Conservation (phyloP, 2,113 vertebrate genomes). For the Erythrocercus mccallii region DNA sequence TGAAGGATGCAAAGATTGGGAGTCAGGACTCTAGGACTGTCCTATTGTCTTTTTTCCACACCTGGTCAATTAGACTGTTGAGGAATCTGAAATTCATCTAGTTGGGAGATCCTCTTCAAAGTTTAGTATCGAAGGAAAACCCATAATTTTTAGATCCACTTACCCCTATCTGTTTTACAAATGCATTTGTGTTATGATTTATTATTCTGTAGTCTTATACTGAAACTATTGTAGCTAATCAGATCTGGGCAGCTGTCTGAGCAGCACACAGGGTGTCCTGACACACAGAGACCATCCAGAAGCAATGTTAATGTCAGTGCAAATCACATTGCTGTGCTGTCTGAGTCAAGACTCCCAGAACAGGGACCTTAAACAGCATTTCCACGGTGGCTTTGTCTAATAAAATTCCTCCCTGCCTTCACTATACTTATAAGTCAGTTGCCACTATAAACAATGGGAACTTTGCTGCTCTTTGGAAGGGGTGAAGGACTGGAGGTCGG, state of each 20-base stretch:
- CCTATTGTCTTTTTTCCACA: neutral
- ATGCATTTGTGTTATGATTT: neutral
- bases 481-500: neutral
- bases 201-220: neutral
- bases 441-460: neutral
- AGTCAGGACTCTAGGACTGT: neutral
- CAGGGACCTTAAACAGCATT: neutral
- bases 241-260: neutral
- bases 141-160: neutral
- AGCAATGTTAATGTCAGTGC: neutral
- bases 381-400: neutral
- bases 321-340: neutral
- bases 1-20: neutral
- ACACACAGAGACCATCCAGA: neutral
- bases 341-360: constrained; percentile 5
- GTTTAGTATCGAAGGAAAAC: neutral
- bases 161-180: neutral
- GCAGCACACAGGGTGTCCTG: neutral
- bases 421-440: neutral
- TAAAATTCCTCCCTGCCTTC: neutral
- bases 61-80: neutral
- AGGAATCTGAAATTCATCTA: neutral
- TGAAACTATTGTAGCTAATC: neutral
- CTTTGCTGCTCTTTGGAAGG: neutral
- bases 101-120: neutral